These are phyloP conservation scores for Ctenomys sociabilis DNA, from an alignment of 2,113 vertebrate species.

Conservation along the genomic window DNA sequence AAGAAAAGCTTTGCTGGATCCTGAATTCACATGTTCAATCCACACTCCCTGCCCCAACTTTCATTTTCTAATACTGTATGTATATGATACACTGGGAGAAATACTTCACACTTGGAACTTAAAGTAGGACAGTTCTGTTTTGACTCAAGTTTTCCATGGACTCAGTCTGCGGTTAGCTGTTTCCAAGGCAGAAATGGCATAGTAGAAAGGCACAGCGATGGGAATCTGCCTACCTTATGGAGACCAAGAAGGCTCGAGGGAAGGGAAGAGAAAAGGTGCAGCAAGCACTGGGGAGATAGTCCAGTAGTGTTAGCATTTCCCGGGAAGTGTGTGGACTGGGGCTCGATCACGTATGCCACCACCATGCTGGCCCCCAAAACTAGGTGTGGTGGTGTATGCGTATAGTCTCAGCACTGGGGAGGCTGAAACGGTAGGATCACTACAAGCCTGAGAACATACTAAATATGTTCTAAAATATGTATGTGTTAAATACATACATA, in stretches of 20 bases:
- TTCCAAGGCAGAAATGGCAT: not conserved
- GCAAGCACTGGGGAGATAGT: too few relatives aligned
- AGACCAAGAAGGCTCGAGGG: not conserved
- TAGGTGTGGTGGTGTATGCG: too few relatives aligned
- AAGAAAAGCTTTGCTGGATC: not conserved
- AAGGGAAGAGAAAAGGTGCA: not conserved
- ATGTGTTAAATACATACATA: too few relatives aligned
- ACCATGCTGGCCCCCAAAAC: too few relatives aligned
- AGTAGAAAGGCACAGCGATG: not conserved
- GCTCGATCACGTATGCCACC: too few relatives aligned
- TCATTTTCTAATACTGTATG: not conserved
- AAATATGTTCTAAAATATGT: too few relatives aligned
- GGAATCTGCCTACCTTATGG: not conserved
- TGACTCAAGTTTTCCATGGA: not conserved
- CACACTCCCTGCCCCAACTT: not conserved
- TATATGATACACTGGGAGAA: not conserved
- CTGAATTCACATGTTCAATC: not conserved
- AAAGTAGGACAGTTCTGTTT: not conserved
- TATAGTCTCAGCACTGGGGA: too few relatives aligned
- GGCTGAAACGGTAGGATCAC: too few relatives aligned
- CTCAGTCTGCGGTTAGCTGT: not conserved
- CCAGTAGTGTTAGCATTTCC: too few relatives aligned
- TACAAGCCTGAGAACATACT: too few relatives aligned
- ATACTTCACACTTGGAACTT: not conserved
- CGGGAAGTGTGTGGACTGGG: too few relatives aligned